These are phyloP conservation scores for Ciconia maguari DNA, from an alignment of 2,113 vertebrate genomes.

Conservation along the genomic window DNA sequence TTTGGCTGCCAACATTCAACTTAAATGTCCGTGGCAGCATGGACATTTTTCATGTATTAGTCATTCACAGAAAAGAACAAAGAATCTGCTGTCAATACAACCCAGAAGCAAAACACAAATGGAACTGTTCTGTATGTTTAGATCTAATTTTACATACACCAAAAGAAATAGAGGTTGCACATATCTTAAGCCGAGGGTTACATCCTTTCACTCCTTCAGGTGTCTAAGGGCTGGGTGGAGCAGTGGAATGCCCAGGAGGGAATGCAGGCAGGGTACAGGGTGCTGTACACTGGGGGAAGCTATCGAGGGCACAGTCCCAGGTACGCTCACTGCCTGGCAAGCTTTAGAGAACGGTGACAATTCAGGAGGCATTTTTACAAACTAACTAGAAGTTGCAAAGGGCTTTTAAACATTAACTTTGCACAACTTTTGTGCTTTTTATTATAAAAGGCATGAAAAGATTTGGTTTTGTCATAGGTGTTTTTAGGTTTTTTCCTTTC, in stretches of 20 bases:
- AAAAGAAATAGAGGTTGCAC: background rate
- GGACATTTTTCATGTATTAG: background rate
- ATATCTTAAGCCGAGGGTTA: background rate
- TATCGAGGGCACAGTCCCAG: background rate
- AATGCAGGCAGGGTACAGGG: background rate
- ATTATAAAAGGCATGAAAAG: background rate
- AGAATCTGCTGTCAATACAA: background rate
- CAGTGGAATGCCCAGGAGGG: background rate
- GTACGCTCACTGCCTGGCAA: too few relatives aligned
- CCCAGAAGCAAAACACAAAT: background rate
- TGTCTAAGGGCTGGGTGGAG: background rate
- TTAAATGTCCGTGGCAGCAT: background rate
- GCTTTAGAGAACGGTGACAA: background rate
- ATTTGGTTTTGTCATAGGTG: background rate
- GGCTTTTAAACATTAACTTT: background rate
- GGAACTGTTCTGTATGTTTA: background rate
- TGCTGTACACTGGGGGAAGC: background rate
- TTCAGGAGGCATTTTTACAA: background rate
- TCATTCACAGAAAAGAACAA: background rate
- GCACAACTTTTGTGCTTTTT: background rate
- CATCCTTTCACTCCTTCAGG: background rate
- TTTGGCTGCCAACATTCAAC: background rate
- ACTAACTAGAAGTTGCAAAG: background rate
- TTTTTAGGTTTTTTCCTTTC: background rate
- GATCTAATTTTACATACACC: background rate